Percentiles rank a stretch among this genome's conserved stretches.
phyloP scores from a whole-genome alignment of 2,113 vertebrate genomes.

The Xiphorhynchus elegans region DNA sequence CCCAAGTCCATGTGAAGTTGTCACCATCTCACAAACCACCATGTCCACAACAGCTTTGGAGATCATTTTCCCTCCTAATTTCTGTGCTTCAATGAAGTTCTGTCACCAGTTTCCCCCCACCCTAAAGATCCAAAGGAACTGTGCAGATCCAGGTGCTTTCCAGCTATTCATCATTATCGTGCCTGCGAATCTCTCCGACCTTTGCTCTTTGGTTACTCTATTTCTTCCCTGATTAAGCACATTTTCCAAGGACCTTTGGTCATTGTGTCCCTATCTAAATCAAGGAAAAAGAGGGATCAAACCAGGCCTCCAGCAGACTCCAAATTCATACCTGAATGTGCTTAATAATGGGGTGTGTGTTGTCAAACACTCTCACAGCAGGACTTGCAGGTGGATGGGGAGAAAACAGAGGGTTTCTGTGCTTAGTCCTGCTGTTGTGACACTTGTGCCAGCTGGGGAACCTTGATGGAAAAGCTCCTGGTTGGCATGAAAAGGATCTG shows the following conservation, averaged over 20 bases:
- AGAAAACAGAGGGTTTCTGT: not conserved
- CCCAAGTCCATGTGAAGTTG: not conserved
- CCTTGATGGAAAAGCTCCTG: not conserved
- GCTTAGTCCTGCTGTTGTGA: not conserved
- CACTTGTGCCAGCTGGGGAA: not conserved
- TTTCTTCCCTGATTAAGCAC: not conserved
- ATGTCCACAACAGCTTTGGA: not conserved
- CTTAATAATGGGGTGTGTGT: not conserved
- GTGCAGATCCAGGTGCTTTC: not conserved
- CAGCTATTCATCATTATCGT: not conserved
- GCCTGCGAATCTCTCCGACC: not conserved
- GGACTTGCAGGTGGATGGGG: not conserved
- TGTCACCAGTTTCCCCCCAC: not conserved
- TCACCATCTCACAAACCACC: not conserved
- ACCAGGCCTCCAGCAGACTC: not conserved
- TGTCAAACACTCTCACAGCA: not conserved
- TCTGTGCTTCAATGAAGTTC: not conserved
- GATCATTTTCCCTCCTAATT: not conserved
- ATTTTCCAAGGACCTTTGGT: not conserved
- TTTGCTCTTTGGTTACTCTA: not conserved
- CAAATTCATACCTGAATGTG: not conserved
- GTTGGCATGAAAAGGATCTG: not conserved
- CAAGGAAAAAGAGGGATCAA: not conserved
- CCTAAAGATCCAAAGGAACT: not conserved
- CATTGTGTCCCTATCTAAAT: not conserved